These are phyloP conservation scores for Amphibalanus amphitrite DNA, from an alignment of 1,140 invertebrate species.

Conservation along the genomic window DNA sequence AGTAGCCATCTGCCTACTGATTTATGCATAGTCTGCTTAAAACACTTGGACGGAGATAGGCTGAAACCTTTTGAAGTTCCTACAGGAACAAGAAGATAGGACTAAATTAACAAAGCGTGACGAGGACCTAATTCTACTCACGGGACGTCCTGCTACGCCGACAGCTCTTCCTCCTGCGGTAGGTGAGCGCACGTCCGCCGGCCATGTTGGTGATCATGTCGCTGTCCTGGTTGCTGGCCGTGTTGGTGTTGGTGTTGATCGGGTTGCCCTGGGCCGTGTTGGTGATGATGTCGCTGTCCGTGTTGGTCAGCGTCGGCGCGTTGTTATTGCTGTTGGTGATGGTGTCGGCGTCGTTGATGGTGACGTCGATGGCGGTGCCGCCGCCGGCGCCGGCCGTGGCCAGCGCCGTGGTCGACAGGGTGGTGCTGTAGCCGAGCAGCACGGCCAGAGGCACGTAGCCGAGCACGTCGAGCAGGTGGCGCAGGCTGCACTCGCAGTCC, in stretches of 20 bases:
- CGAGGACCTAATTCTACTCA: too few relatives aligned
- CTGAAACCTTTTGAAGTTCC: too few relatives aligned
- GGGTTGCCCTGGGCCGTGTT: not conserved
- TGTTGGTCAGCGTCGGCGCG: not conserved
- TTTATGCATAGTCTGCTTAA: too few relatives aligned
- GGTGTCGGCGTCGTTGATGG: conserved; percentile 1
- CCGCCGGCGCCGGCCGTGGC: not conserved
- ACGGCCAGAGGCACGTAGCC: not conserved
- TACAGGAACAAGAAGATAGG: too few relatives aligned
- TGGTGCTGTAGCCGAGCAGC: not conserved
- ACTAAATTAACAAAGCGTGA: too few relatives aligned
- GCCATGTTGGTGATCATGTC: conserved; percentile 1
- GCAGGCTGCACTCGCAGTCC: not conserved
- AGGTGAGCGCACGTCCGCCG: too few relatives aligned
- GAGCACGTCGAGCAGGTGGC: not conserved
- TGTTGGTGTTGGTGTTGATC: too few relatives aligned
- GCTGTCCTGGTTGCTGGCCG: conserved; percentile 4
- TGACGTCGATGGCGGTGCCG: not conserved
- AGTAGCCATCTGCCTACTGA: too few relatives aligned
- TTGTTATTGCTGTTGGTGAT: not conserved
- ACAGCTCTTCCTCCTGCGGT: too few relatives aligned
- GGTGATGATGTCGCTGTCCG: not conserved
- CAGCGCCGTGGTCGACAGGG: not conserved
- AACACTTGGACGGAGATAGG: too few relatives aligned
- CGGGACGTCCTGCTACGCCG: too few relatives aligned